Evolutionary conservation across 1,140 invertebrate species (phyloP).

Genomic region (Alviniconcha marisindica): DNA sequence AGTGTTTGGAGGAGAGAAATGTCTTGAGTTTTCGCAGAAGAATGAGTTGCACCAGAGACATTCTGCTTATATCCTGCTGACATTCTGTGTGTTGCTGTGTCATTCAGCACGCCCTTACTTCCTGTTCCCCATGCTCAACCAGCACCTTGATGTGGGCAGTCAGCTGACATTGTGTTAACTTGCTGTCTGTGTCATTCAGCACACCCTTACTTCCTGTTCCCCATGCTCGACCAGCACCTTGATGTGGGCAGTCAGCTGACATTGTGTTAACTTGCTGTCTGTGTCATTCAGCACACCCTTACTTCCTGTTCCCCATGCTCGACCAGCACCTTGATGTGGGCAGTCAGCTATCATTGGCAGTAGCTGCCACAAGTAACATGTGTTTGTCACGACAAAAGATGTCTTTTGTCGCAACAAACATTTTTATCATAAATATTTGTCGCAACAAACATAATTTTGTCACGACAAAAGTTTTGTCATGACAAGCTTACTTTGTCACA

Average conservation of each 20-base stretch:
- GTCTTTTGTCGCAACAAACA: too few relatives aligned
- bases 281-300: conserved; percentile 85
- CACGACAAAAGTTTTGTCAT: too few relatives aligned
- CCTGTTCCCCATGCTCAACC: conserved; percentile 91
- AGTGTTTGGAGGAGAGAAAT: too few relatives aligned
- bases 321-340: conserved; percentile 92
- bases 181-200: conserved; percentile 80
- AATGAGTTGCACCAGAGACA: too few relatives aligned
- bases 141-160: conserved; percentile 89
- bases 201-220: conserved; percentile 94
- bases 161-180: conserved; percentile 74
- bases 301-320: conserved; percentile 92
- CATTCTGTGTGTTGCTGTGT: conserved; percentile 38
- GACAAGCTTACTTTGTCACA: too few relatives aligned
- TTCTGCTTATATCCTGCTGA: too few relatives aligned
- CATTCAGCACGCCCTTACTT: conserved; percentile 90
- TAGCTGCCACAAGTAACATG: too few relatives aligned
- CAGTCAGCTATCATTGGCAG: conserved; percentile 91
- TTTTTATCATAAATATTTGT: too few relatives aligned
- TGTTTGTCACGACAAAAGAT: too few relatives aligned
- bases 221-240: conserved; percentile 91
- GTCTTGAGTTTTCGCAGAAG: too few relatives aligned
- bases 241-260: conserved; percentile 87
- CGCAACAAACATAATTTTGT: too few relatives aligned
- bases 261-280: conserved; percentile 25